Base-by-base conservation (phyloP, 1,140 invertebrate genomes). In the Mycetomoellerius zeteki region DNA sequence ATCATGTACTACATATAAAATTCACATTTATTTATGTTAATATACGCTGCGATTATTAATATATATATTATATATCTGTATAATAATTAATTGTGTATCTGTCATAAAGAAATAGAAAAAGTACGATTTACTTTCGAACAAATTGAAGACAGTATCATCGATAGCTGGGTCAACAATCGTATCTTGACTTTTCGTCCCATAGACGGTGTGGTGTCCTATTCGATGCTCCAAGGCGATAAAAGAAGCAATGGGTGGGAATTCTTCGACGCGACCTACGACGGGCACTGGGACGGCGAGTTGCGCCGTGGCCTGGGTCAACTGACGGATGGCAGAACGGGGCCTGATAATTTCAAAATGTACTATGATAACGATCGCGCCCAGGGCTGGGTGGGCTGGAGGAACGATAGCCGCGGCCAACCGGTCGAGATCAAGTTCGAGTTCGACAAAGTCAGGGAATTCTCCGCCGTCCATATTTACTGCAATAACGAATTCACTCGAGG, bases 371-470 rank as follows among this genome's bases (percentile, higher is more conserved):
- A 95, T 95, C 95, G 95, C 33, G 37, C 69, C 16, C 97, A 97
- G 92, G 97, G 97, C 30, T 99, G 98, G 98, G 97, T 99, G n/a
- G 98, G 98, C 1, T 99, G 98, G 98, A 96, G 97, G 86, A 98
- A 98, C 95, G 98, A 98, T 89, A 96, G 96, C 0, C 96, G 97
- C 19, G 96, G 96, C 10, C 96, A 96, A 86, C 96, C 97, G 0
- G 96, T 98, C 8, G 97, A 97, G 91, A 97, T 98, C 86, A 97
- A 97, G 80, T 99, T 99, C 95, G 97, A 98, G 94, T 99, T 99
- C 95, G 98, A 98, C 92, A 96, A 96, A 92, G 96, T 98, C 27
- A 96, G 98, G 8, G 98, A 99, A 94, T 98, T 99, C 95, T 97
- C 97, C 24, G 96, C 97, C 1, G 96, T 98, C 24, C 97, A 97